Evolutionary conservation across 2,888 invertebrate genomes (phyloP).

Genomic region (Cataglyphis cursor): DNA sequence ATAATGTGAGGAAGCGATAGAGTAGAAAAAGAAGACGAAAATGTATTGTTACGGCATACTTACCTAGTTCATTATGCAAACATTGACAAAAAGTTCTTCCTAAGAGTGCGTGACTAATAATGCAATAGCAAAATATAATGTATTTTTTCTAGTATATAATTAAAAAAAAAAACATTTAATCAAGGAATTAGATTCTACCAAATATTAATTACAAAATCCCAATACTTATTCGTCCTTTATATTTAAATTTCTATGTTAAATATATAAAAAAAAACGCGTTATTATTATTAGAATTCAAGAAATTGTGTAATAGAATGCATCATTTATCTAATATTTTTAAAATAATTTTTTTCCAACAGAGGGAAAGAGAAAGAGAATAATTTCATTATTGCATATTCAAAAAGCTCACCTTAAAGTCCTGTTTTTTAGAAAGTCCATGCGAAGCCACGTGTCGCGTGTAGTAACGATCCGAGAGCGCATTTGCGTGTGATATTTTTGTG

Average conservation of each 20-base stretch:
- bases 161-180: neutral
- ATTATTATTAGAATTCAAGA: neutral
- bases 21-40: neutral
- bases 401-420: conserved; percentile 90
- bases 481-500: conserved; percentile 89
- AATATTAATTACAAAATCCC: neutral
- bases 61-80: conserved; percentile 27
- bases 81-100: neutral
- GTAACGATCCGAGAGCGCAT: conserved; percentile 89
- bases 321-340: neutral
- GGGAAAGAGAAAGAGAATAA: neutral
- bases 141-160: neutral
- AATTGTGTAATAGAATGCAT: neutral
- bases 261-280: neutral
- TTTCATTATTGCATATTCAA: neutral
- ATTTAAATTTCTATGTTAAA: conserved; percentile 3
- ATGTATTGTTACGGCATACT: conserved; percentile 35
- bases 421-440: conserved; percentile 86
- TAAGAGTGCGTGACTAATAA: neutral
- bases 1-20: neutral
- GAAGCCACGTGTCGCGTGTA: conserved; percentile 89
- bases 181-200: neutral
- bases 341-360: neutral
- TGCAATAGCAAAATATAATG: neutral
- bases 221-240: neutral